Evolutionary conservation across 2,797 vertebrate genomes (phyloP).

Genomic region (Ispidina lecontei): DNA sequence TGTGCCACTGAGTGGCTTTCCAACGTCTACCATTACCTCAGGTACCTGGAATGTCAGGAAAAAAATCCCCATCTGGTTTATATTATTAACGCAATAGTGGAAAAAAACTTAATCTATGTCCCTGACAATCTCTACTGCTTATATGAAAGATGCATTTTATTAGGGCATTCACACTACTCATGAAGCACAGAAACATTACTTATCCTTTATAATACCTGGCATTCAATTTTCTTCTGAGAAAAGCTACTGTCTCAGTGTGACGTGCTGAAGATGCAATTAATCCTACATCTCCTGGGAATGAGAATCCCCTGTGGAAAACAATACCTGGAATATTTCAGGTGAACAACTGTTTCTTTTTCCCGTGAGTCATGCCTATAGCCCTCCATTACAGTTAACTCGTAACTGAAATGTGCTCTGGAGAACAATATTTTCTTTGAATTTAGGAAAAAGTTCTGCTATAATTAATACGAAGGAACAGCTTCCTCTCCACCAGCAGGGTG

Average conservation of each 20-base stretch:
- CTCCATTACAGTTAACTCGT: background rate
- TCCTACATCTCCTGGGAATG: background rate
- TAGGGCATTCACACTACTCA: conserved; percentile 74
- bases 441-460: background rate
- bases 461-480: background rate
- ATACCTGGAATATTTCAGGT: conserved; percentile 4
- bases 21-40: conserved; percentile 86
- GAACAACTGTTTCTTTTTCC: background rate
- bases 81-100: conserved; percentile 88
- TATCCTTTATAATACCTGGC: background rate
- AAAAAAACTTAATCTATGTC: conserved; percentile 82
- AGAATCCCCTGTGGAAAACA: background rate
- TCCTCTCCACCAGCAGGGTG: background rate
- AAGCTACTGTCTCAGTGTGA: background rate
- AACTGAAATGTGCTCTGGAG: background rate
- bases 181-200: conserved; percentile 60
- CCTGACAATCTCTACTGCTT: conserved; percentile 80
- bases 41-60: conserved; percentile 87
- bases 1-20: conserved; percentile 76
- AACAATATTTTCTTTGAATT: background rate
- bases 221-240: conserved; percentile 15
- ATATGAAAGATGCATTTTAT: conserved; percentile 84
- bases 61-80: conserved; percentile 87
- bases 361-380: background rate
- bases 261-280: background rate